Evolutionary conservation across 2,797 vertebrate genomes (phyloP).

Genomic region (Euthynnus affinis): DNA sequence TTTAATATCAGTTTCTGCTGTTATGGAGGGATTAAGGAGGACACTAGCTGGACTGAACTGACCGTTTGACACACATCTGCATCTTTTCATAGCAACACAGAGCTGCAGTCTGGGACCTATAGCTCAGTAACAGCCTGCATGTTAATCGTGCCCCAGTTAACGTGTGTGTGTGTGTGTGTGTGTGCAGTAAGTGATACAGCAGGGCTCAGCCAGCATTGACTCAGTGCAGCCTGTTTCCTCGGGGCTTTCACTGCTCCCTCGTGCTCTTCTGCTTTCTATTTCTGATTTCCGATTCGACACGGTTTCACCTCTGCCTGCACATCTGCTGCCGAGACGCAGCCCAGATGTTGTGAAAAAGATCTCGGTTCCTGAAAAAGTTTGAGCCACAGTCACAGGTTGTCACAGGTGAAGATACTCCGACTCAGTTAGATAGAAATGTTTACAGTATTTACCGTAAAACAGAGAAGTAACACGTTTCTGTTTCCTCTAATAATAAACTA

Average conservation of each 20-base stretch:
- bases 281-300: conserved; percentile 1
- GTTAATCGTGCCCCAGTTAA: conserved; percentile 19
- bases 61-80: conserved; percentile 2
- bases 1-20: neutral
- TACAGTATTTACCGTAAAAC: too few species aligned
- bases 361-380: conserved; percentile 22
- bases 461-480: too few species aligned
- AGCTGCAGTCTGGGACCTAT: neutral
- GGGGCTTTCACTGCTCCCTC: conserved; percentile 12
- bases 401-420: too few species aligned
- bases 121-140: conserved; percentile 9
- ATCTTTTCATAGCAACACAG: neutral
- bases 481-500: too few species aligned
- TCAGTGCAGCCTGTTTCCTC: conserved; percentile 34
- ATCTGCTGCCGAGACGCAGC: neutral
- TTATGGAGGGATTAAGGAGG: conserved; percentile 5
- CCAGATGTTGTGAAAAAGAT: neutral
- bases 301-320: neutral
- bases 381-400: too few species aligned
- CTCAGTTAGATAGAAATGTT: too few species aligned
- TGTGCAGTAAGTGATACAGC: conserved; percentile 40
- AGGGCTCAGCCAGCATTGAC: conserved; percentile 30
- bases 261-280: conserved; percentile 32
- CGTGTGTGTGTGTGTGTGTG: too few species aligned
- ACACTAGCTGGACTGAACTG: neutral